Percentiles rank a stretch among this genome's conserved stretches.
These are phyloP conservation scores for Oplegnathus fasciatus DNA, from an alignment of 2,113 vertebrate species.

Conservation along the genomic window DNA sequence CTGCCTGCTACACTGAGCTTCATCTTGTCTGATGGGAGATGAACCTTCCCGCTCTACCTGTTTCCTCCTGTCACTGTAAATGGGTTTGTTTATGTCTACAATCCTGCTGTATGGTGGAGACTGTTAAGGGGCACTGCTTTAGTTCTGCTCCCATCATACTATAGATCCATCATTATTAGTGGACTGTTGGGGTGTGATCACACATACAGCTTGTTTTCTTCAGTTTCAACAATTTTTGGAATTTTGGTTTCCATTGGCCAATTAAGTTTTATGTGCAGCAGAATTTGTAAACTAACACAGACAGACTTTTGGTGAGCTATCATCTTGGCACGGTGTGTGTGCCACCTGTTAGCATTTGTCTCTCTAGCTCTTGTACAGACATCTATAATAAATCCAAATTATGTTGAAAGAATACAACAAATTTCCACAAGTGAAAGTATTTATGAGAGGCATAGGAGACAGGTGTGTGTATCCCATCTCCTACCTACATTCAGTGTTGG, in stretches of 20 bases:
- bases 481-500: background rate
- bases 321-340: background rate
- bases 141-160: background rate
- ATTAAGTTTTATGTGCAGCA: background rate
- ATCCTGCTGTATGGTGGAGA: background rate
- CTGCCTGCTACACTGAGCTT: slow-evolving; percentile 44
- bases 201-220: background rate
- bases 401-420: background rate
- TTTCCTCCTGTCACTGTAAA: slow-evolving; percentile 59
- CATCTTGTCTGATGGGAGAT: slow-evolving; percentile 53
- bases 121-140: background rate
- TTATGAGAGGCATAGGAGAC: background rate
- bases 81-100: slow-evolving; percentile 52
- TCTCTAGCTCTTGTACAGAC: background rate
- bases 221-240: background rate
- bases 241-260: background rate
- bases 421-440: background rate
- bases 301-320: background rate
- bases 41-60: slow-evolving; percentile 56
- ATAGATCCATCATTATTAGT: slow-evolving; percentile 35
- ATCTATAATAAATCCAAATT: background rate
- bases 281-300: background rate
- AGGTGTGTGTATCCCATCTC: background rate
- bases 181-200: background rate
- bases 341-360: background rate